phyloP scores from a whole-genome alignment of 1,140 invertebrate genomes.

The Dinothrombium tinctorium region DNA sequence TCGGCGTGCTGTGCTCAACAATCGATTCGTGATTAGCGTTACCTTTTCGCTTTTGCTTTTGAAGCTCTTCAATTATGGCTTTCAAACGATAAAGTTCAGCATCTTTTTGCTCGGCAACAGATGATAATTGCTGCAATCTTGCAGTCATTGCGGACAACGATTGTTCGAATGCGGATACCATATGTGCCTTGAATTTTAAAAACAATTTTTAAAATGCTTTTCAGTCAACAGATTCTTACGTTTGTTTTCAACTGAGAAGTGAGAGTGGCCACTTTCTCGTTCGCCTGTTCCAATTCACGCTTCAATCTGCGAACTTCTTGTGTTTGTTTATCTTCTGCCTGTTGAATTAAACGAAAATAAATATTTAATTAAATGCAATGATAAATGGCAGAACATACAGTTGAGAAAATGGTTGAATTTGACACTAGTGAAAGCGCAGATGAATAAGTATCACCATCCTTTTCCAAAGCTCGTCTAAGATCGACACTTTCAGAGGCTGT shows the following conservation, averaged over 20 bases:
- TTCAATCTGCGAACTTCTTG: constrained; percentile 71
- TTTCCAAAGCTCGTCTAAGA: not conserved
- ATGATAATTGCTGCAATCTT: constrained; percentile 67
- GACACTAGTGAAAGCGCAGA: constrained; percentile 2
- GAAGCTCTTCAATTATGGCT: constrained; percentile 38
- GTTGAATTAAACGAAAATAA: not conserved
- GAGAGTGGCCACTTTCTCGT: constrained; percentile 79
- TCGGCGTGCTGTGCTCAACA: not conserved
- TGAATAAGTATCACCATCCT: constrained; percentile 1
- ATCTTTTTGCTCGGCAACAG: constrained; percentile 82
- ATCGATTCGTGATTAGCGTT: not conserved
- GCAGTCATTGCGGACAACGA: constrained; percentile 91
- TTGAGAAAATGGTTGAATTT: constrained; percentile 2
- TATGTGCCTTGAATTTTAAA: constrained; percentile 38
- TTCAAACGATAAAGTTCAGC: constrained; percentile 68
- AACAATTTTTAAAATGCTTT: not conserved
- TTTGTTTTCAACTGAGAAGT: constrained; percentile 86
- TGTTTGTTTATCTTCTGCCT: constrained; percentile 60
- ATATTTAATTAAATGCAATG: constrained; percentile 1
- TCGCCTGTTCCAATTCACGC: constrained; percentile 64
- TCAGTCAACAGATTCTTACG: constrained; percentile 11
- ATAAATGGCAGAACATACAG: no score
- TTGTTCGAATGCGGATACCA: constrained; percentile 89
- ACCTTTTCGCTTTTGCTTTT: not conserved
- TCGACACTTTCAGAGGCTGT: not conserved